Conservation (phyloP, 1,140 invertebrate genomes). For the Holcopasites calliopsidis region DNA sequence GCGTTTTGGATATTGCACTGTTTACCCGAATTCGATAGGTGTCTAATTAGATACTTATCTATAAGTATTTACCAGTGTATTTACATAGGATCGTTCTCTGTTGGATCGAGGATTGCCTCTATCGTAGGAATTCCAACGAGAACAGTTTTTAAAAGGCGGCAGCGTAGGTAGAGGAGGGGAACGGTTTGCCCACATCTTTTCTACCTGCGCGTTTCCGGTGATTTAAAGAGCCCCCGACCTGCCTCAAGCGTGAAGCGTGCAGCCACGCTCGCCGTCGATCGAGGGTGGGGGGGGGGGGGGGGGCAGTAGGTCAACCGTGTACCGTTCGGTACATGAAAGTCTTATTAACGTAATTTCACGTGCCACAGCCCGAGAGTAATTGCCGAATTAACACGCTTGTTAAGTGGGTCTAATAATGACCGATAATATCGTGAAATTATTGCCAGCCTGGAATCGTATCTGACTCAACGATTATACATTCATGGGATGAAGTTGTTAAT, state of each 20-base stretch:
- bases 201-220: constrained; percentile 48
- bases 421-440: constrained; percentile 27
- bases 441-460: neutral
- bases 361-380: constrained; percentile 2
- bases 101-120: no score
- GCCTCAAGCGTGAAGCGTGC: constrained; percentile 42
- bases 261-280: constrained; percentile 1
- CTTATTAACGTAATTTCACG: constrained; percentile 37
- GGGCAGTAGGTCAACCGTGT: constrained; percentile 21
- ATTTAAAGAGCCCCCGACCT: constrained; percentile 49
- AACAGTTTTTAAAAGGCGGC: constrained; percentile 32
- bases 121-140: neutral
- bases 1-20: no score
- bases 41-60: no score
- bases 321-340: constrained; percentile 25
- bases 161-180: neutral
- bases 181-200: constrained; percentile 29
- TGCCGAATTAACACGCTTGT: constrained; percentile 29
- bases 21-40: no score
- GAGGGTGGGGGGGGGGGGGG: neutral
- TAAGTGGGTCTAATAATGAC: neutral
- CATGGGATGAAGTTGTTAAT: no score
- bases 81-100: no score
- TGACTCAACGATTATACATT: neutral
- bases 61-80: no score